Evolutionary conservation across 2,888 invertebrate species (phyloP).

Genomic region (Mythimna pallens): DNA sequence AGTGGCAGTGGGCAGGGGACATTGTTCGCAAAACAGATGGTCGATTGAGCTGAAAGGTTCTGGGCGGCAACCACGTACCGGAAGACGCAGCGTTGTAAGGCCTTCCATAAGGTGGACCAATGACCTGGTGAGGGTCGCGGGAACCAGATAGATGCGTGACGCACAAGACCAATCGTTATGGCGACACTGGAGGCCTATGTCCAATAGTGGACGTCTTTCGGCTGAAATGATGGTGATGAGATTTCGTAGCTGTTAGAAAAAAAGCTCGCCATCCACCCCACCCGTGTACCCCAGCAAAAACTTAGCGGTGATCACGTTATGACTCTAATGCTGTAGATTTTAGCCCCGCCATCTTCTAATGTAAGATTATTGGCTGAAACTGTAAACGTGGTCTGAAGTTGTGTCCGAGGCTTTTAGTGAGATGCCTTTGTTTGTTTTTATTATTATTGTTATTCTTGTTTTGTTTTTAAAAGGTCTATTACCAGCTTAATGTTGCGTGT

Average conservation of each 20-base stretch:
- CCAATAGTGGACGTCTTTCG: too few relatives aligned
- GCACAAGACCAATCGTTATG: too few relatives aligned
- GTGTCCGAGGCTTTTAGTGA: constrained; percentile 54
- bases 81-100: too few relatives aligned
- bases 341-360: constrained; percentile 63
- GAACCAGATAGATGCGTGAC: too few relatives aligned
- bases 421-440: constrained; percentile 50
- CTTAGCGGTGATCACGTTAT: constrained; percentile 66
- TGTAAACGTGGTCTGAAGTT: constrained; percentile 23
- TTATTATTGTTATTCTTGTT: constrained; percentile 49
- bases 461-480: constrained; percentile 24
- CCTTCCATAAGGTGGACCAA: too few relatives aligned
- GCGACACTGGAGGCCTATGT: too few relatives aligned
- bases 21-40: too few relatives aligned
- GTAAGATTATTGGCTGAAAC: constrained; percentile 61
- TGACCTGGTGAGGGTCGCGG: too few relatives aligned
- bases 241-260: neutral
- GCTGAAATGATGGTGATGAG: too few relatives aligned
- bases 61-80: too few relatives aligned
- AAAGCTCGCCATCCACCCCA: neutral
- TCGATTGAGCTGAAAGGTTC: too few relatives aligned
- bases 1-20: too few relatives aligned
- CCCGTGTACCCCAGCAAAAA: constrained; percentile 55
- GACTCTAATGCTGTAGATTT: constrained; percentile 70
- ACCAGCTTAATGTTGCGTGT: constrained; percentile 16